Evolutionary conservation across 2,797 vertebrate genomes (phyloP).

Genomic region (Phoebastria nigripes): DNA sequence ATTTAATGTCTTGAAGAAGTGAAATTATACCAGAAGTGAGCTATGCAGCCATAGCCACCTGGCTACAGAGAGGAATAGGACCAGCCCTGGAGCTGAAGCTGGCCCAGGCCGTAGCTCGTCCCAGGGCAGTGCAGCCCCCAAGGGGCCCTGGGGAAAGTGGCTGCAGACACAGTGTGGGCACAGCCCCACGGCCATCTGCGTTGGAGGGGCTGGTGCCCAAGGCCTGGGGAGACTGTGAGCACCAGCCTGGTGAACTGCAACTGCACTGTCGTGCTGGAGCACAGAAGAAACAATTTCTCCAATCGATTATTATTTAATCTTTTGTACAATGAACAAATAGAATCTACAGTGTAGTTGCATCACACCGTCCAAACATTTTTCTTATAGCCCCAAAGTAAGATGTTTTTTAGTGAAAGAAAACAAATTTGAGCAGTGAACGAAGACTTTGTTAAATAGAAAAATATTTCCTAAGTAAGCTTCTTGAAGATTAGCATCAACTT

Average conservation of each 20-base stretch:
- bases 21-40: not conserved
- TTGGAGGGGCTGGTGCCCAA: fast-evolving
- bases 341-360: fast-evolving
- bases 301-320: not conserved
- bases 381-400: not conserved
- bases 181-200: not conserved
- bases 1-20: not conserved
- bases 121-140: too few species aligned
- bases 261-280: too few species aligned
- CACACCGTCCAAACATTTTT: not conserved
- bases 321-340: not conserved
- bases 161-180: fast-evolving
- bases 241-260: not conserved
- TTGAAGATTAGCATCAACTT: fast-evolving
- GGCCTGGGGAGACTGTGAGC: not conserved
- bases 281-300: not conserved
- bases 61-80: not conserved
- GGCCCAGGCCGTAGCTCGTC: fast-evolving
- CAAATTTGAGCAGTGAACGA: fast-evolving
- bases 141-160: fast-evolving
- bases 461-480: too few species aligned
- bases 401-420: not conserved
- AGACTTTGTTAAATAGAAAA: not conserved
- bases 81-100: too few species aligned
- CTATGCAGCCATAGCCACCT: not conserved